Evolutionary conservation across 2,888 invertebrate species (phyloP).

Genomic region (Papilio protenor): DNA sequence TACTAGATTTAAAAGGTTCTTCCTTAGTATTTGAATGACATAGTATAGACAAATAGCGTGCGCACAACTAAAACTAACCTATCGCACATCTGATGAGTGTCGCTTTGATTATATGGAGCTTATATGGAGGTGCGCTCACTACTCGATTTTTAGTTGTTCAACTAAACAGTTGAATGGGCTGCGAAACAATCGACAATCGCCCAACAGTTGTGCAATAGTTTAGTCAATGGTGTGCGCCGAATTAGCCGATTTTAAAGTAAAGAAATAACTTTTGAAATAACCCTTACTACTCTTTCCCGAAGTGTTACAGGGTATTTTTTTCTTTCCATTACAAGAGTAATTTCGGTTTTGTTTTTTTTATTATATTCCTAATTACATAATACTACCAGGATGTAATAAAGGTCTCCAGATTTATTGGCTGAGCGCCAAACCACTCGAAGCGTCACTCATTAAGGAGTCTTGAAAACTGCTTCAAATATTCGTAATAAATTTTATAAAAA

Average conservation of each 20-base stretch:
- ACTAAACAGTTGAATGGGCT: too few species aligned
- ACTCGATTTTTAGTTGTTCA: too few species aligned
- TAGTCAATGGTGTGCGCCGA: too few species aligned
- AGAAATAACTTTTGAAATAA: too few species aligned
- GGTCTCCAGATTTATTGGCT: conserved; percentile 9
- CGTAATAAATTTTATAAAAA: neutral
- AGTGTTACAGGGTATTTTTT: neutral
- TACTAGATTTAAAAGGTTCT: neutral
- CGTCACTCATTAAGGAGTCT: neutral
- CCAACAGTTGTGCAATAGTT: too few species aligned
- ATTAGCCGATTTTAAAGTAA: too few species aligned
- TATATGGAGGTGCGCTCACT: too few species aligned
- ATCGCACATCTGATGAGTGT: too few species aligned
- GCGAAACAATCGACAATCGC: too few species aligned
- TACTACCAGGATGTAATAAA: conserved; percentile 8
- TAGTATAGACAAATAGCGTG: neutral
- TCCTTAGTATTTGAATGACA: neutral
- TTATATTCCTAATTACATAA: neutral
- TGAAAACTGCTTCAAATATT: conserved; percentile 6
- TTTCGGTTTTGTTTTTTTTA: neutral
- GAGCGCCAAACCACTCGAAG: neutral
- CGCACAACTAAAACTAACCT: too few species aligned
- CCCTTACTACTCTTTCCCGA: too few species aligned
- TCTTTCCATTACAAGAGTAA: neutral
- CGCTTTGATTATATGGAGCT: too few species aligned